Evolutionary conservation across 1,140 invertebrate genomes (phyloP), one percentile per base, ranked within the genome.

Genomic region (Mycetomoellerius zeteki): DNA sequence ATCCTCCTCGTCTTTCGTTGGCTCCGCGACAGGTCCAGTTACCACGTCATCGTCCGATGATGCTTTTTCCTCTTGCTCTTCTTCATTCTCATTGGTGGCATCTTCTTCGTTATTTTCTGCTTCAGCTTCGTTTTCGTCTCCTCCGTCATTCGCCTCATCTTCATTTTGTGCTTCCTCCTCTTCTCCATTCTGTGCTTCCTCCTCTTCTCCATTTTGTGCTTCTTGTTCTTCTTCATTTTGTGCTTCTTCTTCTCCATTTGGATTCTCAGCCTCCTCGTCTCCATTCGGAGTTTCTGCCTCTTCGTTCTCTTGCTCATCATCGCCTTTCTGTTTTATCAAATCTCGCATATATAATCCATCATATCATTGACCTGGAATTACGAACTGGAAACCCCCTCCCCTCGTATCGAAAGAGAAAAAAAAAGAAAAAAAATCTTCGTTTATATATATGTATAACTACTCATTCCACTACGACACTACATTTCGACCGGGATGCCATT

Each of bases 31-130:
- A 24, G 37, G 14, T 30, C 92, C 88, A 37, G 85, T 88, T 71
- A 93, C 89, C 47, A 88, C 87, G 37, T 92, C 90, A 62, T 93
- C 84, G 33, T 92, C 91, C 27, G 89, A 87, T 21, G 91, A 91
- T 10, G 54, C 64, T 72, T 89, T 91, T 19, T 92, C 91, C 58
- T 92, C 92, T 8, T 77, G 24, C 12, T 93, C 89, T n/a, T 92
- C 92, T 47, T 69, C 72, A 27, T 89, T 85, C 56, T 86, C 90
- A 30, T 67, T 30, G 60, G 60, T 86, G 47, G 86, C 85, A 6
- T 77, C 54, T 56, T 52, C 86, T 73, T 86, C 88, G 75, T 73
- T 75, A 58, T 82, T 67, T 65, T 87, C 85, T 16, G 16, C 43
- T 37, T 37, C 7, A 1, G 27, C 67, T 1, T 78, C 86, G 43